Conservation (phyloP, 2,888 invertebrate genomes). For the Sialis fuliginosa region DNA sequence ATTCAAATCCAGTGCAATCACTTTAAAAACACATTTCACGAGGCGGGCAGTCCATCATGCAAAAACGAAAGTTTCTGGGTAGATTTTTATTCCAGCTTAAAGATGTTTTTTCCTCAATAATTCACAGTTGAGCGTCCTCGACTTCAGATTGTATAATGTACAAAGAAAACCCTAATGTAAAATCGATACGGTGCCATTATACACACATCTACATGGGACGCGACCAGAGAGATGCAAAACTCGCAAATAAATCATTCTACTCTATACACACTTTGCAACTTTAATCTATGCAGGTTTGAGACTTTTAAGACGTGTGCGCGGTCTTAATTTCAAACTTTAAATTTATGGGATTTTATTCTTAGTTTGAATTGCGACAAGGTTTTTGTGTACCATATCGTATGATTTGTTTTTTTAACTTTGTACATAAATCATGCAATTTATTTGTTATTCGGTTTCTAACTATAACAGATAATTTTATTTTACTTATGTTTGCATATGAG, state of each 20-base stretch:
- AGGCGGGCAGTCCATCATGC: neutral
- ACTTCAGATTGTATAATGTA: constrained; percentile 32
- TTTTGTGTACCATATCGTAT: neutral
- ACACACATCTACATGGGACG: neutral
- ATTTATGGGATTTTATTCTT: constrained; percentile 1
- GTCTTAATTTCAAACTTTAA: constrained; percentile 1
- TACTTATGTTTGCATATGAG: too few species aligned
- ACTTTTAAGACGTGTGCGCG: constrained; percentile 1
- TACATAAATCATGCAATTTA: too few species aligned
- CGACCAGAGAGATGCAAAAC: neutral
- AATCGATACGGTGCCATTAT: constrained; percentile 20
- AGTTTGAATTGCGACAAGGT: neutral
- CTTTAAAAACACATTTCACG: neutral
- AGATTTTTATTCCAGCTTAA: constrained; percentile 16
- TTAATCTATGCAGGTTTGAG: constrained; percentile 2
- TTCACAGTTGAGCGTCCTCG: constrained; percentile 28
- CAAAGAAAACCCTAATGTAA: constrained; percentile 31
- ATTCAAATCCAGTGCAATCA: too few species aligned
- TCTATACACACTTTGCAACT: constrained; percentile 1
- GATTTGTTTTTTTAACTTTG: too few species aligned
- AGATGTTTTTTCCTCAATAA: constrained; percentile 18
- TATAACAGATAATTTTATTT: too few species aligned
- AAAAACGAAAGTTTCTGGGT: constrained; percentile 3
- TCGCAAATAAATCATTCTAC: constrained; percentile 1
- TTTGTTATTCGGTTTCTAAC: too few species aligned